Evolutionary conservation across 2,888 invertebrate species (phyloP).

Genomic region (Agrotis segetum): DNA sequence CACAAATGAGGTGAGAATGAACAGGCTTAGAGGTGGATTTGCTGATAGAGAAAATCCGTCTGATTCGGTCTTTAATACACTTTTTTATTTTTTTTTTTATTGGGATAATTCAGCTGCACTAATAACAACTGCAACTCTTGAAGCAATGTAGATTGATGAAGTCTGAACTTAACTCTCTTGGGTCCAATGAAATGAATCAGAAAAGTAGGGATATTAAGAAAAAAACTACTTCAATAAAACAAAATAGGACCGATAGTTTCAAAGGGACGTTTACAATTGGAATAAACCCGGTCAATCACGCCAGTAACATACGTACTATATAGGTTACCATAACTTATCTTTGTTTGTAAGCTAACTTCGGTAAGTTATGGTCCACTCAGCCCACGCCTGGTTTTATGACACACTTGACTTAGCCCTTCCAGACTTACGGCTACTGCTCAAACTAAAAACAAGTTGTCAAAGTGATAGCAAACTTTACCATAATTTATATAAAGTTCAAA

Average conservation of each 20-base stretch:
- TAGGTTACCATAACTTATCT: neutral
- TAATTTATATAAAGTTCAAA: neutral
- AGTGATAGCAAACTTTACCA: neutral
- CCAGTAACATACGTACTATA: neutral
- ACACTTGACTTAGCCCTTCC: neutral
- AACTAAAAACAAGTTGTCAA: neutral
- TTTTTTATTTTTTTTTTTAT: too few relatives aligned
- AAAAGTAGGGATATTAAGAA: too few relatives aligned
- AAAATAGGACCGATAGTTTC: too few relatives aligned
- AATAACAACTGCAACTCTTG: too few relatives aligned
- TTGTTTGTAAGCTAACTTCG: neutral
- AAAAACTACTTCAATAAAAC: too few relatives aligned
- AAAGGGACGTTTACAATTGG: too few relatives aligned
- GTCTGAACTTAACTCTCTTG: too few relatives aligned
- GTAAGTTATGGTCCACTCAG: neutral
- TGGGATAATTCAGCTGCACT: too few relatives aligned
- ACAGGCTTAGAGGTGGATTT: constrained; percentile 4
- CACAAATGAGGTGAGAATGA: constrained; percentile 27
- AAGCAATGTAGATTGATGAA: too few relatives aligned
- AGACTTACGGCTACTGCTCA: neutral
- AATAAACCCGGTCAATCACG: too few relatives aligned
- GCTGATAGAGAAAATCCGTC: neutral
- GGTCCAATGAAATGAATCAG: too few relatives aligned
- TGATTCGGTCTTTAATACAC: neutral
- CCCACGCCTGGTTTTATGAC: neutral